A percentile compares a stretch with the other conserved stretches of the same genome.
phyloP scores from a whole-genome alignment of 1,140 invertebrate species.

The Eriosoma lanigerum region DNA sequence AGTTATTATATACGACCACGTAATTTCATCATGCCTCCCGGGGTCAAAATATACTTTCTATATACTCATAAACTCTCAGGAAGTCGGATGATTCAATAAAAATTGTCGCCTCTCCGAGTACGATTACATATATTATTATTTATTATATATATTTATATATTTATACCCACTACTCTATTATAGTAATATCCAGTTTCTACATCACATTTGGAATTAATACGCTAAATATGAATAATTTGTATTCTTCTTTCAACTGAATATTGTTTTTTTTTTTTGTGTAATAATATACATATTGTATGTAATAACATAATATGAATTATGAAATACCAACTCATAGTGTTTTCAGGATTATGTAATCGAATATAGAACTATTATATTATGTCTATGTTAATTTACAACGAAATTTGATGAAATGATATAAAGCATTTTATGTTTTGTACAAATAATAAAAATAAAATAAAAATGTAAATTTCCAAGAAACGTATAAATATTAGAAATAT shows the following conservation, averaged over 20 bases:
- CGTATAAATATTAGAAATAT: background rate
- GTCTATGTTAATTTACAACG: background rate
- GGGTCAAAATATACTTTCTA: constrained; percentile 36
- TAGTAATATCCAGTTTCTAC: background rate
- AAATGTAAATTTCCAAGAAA: background rate
- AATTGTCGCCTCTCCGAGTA: background rate
- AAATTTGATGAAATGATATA: background rate
- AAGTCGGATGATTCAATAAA: background rate
- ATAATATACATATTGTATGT: too few relatives aligned
- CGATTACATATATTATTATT: background rate
- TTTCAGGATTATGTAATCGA: background rate
- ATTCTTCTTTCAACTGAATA: background rate
- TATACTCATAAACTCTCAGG: too few relatives aligned
- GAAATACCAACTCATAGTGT: background rate
- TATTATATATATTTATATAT: background rate
- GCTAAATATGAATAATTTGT: background rate
- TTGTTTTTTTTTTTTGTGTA: background rate
- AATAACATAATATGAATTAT: background rate
- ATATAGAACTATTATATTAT: background rate
- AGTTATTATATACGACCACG: constrained; percentile 9
- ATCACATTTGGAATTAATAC: constrained; percentile 10
- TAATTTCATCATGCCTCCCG: background rate
- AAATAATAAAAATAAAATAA: background rate
- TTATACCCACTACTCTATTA: background rate
- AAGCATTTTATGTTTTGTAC: too few relatives aligned